phyloP scores from a whole-genome alignment of 2,797 vertebrate genomes.

The Orestias chungarensis region DNA sequence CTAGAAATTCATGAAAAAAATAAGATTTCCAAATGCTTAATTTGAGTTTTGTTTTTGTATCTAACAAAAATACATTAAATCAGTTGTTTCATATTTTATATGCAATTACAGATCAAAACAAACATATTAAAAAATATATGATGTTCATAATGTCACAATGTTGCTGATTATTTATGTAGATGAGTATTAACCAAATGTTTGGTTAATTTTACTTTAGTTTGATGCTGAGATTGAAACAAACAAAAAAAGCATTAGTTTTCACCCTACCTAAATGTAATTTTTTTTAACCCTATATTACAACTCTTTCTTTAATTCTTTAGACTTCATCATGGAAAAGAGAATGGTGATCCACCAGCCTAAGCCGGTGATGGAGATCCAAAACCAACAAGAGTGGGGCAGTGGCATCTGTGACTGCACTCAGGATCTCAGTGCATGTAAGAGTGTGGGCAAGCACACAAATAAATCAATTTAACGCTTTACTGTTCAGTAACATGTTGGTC shows the following conservation, averaged over 20 bases:
- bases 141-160: too few species aligned
- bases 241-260: neutral
- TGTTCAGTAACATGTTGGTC: neutral
- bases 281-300: too few species aligned
- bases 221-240: neutral
- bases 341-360: neutral
- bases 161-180: neutral
- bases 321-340: neutral
- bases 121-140: too few species aligned
- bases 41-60: neutral
- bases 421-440: neutral
- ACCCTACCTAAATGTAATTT: neutral
- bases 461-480: neutral
- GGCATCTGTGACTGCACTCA: neutral
- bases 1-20: neutral
- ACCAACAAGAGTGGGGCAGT: neutral
- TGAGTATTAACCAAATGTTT: neutral
- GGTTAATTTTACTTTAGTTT: neutral
- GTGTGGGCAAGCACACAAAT: too few species aligned
- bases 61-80: too few species aligned
- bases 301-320: neutral
- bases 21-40: neutral
- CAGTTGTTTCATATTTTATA: neutral
- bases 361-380: neutral
- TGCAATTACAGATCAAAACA: too few species aligned